Base-by-base conservation (phyloP, 1,140 invertebrate genomes). In the Bursaphelenchus mucronatus region DNA sequence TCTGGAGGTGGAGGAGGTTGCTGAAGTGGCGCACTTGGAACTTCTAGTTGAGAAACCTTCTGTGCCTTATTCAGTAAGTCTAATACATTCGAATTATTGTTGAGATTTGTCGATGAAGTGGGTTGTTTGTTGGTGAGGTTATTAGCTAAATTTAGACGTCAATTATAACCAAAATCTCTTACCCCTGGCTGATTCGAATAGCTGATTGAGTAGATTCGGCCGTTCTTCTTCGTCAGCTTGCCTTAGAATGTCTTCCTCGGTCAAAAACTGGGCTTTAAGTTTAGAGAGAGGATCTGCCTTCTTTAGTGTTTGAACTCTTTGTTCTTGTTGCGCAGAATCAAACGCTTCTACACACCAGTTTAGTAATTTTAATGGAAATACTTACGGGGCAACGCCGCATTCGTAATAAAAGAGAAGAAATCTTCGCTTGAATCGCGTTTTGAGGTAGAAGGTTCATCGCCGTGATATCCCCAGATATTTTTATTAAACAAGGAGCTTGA, bases 221-320 rank as follows among this genome's bases (percentile, higher is more conserved):
- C 40, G 57, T 30, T 59, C 57, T 50, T 44, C 13, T 17, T 59
- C 57, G 13, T 43, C 2, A 50, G 11, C 9, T 44, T n/a, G 13
- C 7, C 40, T 45, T 39, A 59, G 9, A 13, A 59, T 40, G 40
- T 44, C 45, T 50, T 59, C 57, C 52, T 59, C 57, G 57, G 57
- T 59, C 21, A 30, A 39, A 13, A 59, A 15, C 54, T 55, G n/a
- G 4, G 54, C n/a, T 44, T 55, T n/a, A n/a, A 6, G 30, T 30
- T 30, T 30, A 30, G 30, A 30, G 30, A 7, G 40, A n/a, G 11
- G 52, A 13, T 30, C 15, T 13, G 11, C 11, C 11, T 54, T 54
- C 15, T 17, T 54, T 54, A 4, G 13, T 6, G 47, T 49, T 49
- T 19, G 47, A n/a, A n/a, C 13, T 19, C 19, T 1, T n/a, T 49